phyloP scores from a whole-genome alignment of 1,140 invertebrate species.

The Bombus superbus region DNA sequence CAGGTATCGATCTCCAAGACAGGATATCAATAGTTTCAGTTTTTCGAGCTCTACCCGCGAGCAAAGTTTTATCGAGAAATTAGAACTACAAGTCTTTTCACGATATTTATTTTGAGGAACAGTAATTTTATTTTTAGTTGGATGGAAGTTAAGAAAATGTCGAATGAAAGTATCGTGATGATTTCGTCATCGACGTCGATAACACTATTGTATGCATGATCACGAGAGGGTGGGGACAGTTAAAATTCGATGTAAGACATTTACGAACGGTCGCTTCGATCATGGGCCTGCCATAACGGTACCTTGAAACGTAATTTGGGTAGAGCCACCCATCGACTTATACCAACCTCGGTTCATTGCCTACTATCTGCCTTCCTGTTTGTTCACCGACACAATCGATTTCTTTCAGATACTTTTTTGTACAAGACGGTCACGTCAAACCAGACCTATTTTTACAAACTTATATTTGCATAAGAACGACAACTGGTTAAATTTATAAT shows the following conservation, averaged over 20 bases:
- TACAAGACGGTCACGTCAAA: neutral
- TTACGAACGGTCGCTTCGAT: conserved; percentile 55
- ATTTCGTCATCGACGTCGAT: conserved; percentile 2
- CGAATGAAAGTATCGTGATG: neutral
- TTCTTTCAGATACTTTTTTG: conserved; percentile 8
- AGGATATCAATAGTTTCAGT: too few species aligned
- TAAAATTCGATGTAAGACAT: conserved; percentile 45
- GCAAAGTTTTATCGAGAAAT: too few species aligned
- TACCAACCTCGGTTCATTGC: conserved; percentile 57
- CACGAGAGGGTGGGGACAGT: neutral
- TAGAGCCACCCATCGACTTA: conserved; percentile 56
- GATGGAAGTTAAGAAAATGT: neutral
- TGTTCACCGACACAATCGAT: conserved; percentile 18
- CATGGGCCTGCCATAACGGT: conserved; percentile 73
- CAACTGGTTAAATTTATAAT: neutral
- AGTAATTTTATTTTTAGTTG: neutral
- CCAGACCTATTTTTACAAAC: neutral
- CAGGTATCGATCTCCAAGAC: too few species aligned
- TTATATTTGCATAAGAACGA: neutral
- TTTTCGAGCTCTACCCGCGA: too few species aligned
- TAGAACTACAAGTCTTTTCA: neutral
- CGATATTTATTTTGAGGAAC: neutral
- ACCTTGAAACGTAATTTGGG: conserved; percentile 76
- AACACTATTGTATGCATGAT: conserved; percentile 33
- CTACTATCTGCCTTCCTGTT: conserved; percentile 51